Evolutionary conservation across 2,888 invertebrate species (phyloP), one percentile per base, ranked within the genome.

Genomic region (Cantharis nigra): DNA sequence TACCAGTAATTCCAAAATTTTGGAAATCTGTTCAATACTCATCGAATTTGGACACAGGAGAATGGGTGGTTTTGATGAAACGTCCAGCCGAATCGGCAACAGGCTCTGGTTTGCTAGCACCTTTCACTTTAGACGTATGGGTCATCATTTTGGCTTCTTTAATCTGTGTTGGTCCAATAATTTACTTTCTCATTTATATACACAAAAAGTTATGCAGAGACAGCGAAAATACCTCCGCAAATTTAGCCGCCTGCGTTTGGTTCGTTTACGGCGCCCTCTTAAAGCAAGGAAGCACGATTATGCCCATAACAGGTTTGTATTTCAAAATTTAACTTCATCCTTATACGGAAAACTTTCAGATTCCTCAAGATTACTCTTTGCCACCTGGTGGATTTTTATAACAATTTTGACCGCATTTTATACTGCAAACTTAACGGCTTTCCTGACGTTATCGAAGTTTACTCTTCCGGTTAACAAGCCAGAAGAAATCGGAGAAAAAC

Each of bases 381-480:
- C 96, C 10, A 96, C 96, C 0, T 97, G 97, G 97, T 97, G 97
- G 97, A 92, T 97, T 79, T 97, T 96, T 86, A 96, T 96, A 82
- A 95, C 96, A 49, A 92, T 97, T 72, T 89, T 97, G 67, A 96
- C 96, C 0, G 95, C 96, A 9, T 97, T 96, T 88, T 97, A 97
- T 88, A 97, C 97, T 3, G 97, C 97, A 9, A 97, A 97, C 88
- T 89, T 97, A 84, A 97, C 97, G 0, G 97, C 97, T 11, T 97
- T 96, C 85, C 90, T 97, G 71, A 97, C 97, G 0, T 89, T 96
- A n/a, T 96, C 96, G 5, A 93, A 94, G 86, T 96, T 96, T 83
- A 96, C 96, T 0, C 89, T 97, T 82, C 95, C 95, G 14, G 94
- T 94, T 67, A 93, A 93, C 82, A 91, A 91, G 63, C 90, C 94